A percentile compares a stretch with the other conserved stretches of the same genome.
Conservation (phyloP, 2,888 invertebrate species). For the Clepsis dumicolana region DNA sequence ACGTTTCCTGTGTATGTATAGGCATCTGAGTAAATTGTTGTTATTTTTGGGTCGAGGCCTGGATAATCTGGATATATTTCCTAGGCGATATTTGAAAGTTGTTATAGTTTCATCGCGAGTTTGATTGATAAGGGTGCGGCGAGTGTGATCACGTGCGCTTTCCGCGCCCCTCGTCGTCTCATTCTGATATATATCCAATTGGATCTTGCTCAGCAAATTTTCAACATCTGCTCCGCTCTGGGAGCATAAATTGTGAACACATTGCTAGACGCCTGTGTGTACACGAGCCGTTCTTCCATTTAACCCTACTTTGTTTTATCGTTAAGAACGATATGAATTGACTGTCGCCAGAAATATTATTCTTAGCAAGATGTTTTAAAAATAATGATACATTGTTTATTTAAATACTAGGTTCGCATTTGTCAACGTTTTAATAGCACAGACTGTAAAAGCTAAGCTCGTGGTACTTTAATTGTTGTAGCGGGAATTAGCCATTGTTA, state of each 20-base stretch:
- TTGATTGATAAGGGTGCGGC: conserved; percentile 70
- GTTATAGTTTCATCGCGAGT: conserved; percentile 60
- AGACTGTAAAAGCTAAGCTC: conserved; percentile 16
- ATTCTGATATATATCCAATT: conserved; percentile 60
- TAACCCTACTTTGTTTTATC: conserved; percentile 1
- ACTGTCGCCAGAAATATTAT: conserved; percentile 3
- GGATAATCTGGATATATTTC: conserved; percentile 10
- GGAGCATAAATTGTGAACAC: conserved; percentile 42
- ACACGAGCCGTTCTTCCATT: background rate
- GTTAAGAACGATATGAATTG: background rate
- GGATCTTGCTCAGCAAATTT: conserved; percentile 61
- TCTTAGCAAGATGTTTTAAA: background rate
- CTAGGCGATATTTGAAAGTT: conserved; percentile 52
- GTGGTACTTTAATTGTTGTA: conserved; percentile 48
- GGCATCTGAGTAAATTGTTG: background rate
- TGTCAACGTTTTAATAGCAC: conserved; percentile 13
- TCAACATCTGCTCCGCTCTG: conserved; percentile 57
- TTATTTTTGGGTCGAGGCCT: background rate
- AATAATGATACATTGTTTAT: background rate
- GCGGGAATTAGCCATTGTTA: conserved; percentile 53
- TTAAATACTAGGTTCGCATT: background rate
- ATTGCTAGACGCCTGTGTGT: conserved; percentile 27
- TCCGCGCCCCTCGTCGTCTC: conserved; percentile 50
- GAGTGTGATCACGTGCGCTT: conserved; percentile 51
- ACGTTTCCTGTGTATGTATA: background rate